Conservation (phyloP, 2,113 vertebrate genomes). For the Gobio gobio region DNA sequence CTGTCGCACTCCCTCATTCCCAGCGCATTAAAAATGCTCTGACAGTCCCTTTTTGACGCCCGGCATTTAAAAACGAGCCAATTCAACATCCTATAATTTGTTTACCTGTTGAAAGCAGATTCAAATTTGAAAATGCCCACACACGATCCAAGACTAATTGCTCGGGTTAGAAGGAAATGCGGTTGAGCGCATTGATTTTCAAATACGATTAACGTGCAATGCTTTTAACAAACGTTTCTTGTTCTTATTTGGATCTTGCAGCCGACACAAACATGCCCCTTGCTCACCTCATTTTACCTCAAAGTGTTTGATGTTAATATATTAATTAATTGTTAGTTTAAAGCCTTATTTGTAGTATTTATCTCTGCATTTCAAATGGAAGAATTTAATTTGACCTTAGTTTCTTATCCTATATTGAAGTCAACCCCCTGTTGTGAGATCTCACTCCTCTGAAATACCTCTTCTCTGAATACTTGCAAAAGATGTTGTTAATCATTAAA, state of each 20-base stretch:
- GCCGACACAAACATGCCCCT: not conserved
- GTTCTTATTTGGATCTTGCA: constrained; percentile 20
- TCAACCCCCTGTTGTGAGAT: not conserved
- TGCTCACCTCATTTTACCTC: not conserved
- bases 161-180: constrained; percentile 47
- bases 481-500: not conserved
- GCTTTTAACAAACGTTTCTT: constrained; percentile 55
- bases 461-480: not conserved
- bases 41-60: constrained; percentile 40
- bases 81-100: constrained; percentile 56
- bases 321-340: not conserved
- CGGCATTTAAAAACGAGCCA: constrained; percentile 23
- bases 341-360: not conserved
- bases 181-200: constrained; percentile 56
- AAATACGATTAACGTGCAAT: constrained; percentile 54
- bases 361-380: not conserved
- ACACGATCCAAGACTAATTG: constrained; percentile 56
- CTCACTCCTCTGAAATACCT: not conserved
- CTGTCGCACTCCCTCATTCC: not conserved
- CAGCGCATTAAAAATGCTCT: not conserved
- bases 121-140: constrained; percentile 46
- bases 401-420: not conserved
- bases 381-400: not conserved
- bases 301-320: not conserved
- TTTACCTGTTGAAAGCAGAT: constrained; percentile 57